Base-by-base conservation (phyloP, 2,888 invertebrate species). In the Ochlodes sylvanus region DNA sequence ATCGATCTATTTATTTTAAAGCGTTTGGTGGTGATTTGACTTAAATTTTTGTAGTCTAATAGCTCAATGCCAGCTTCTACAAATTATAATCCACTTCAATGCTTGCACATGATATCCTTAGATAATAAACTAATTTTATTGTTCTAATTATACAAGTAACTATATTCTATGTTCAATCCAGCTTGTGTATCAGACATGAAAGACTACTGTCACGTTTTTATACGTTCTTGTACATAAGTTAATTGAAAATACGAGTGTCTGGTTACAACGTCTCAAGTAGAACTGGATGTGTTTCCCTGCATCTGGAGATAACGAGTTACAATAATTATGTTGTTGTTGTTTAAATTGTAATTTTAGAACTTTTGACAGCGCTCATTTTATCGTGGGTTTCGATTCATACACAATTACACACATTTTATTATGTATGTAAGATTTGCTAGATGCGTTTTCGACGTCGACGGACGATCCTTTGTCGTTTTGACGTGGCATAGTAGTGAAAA, bases 211-310 rank as follows among this genome's bases (percentile, higher is more conserved):
- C 60, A 54, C 60, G 54, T 61, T 67, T 67, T 55, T 56, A 15
- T 15, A 55, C 44, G 44, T 52, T 60, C 54, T 42, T 47, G 19
- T 60, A 41, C 34, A 55, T 56, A 17, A 62, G 67, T 71, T 78
- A 78, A 77, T 77, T 76, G 70, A 67, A 55, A 68, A 68, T 76
- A 75, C 27, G 27, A 27, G 27, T 27, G 27, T 79, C 76, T 73
- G 50, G 69, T 75, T 73, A 69, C 73, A 64, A 62, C 56, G 57
- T 47, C 60, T 72, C 69, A 71, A 74, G 64, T 77, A 63, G 54
- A 75, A 75, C 76, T 55, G 69, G 70, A 71, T 72, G 64, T 63
- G 71, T 71, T 74, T 74, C 67, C 71, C 62, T 67, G 63, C 42
- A 77, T 70, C 76, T 72, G 71, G 75, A 72, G 65, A 70, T 34